Conservation (phyloP, 2,888 invertebrate genomes). For the Catocala sponsa region DNA sequence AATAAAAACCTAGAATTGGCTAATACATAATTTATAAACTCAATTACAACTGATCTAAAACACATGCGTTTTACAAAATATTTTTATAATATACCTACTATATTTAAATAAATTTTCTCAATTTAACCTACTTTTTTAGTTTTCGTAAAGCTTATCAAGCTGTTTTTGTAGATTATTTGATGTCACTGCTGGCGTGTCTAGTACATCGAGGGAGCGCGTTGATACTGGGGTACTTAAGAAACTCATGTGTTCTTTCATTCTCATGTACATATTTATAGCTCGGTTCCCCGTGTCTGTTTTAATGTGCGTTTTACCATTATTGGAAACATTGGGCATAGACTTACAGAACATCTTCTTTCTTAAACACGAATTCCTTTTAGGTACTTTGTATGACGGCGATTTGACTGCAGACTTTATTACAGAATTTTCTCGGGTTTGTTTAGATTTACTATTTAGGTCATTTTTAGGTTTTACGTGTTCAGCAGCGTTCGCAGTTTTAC, state of each 20-base stretch:
- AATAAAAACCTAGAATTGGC: constrained; percentile 13
- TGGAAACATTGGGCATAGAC: constrained; percentile 72
- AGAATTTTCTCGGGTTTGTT: constrained; percentile 67
- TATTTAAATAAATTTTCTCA: too few relatives aligned
- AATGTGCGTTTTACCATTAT: constrained; percentile 57
- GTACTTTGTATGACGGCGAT: constrained; percentile 78
- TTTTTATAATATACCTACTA: too few relatives aligned
- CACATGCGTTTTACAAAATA: constrained; percentile 5
- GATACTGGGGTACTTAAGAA: constrained; percentile 75
- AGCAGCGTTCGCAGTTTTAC: constrained; percentile 46
- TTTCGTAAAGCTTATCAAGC: constrained; percentile 74
- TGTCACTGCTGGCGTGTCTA: constrained; percentile 73
- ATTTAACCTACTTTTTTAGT: constrained; percentile 46
- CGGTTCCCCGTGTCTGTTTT: constrained; percentile 59
- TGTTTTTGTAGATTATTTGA: constrained; percentile 79
- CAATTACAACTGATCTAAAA: constrained; percentile 25
- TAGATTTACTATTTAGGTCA: constrained; percentile 9
- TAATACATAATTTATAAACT: constrained; percentile 19
- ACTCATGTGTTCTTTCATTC: constrained; percentile 77
- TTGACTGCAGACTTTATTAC: constrained; percentile 66
- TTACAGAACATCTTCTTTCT: constrained; percentile 72
- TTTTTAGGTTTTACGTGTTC: constrained; percentile 27
- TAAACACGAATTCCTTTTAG: constrained; percentile 69
- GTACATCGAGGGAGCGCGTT: constrained; percentile 49
- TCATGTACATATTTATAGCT: constrained; percentile 76